Base-by-base conservation (phyloP, 2,888 invertebrate genomes). In the Drepanosiphum platanoidis region DNA sequence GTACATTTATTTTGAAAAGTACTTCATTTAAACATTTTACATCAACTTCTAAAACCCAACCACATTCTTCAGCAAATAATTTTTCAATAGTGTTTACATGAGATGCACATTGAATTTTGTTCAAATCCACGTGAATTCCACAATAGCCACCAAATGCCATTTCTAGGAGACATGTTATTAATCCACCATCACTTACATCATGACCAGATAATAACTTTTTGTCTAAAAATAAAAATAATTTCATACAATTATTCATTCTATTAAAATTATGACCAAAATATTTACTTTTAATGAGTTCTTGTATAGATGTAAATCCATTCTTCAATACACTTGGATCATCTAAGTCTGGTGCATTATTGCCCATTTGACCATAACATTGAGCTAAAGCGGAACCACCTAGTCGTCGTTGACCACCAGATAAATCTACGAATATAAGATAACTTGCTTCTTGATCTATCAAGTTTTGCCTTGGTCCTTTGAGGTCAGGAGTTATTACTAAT, bases 181-280 rank as follows among this genome's bases (percentile, higher is more conserved):
- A 91, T 46, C 99, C 99, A 34, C 99, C 99, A 91, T 99, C 99
- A 89, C 98, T 98, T 8, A 99, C 92, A 90, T 99, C 99, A 89
- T 99, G 99, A 0, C 98, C 98, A 8, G 98, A 92, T 58, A 94
- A 89, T 15, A 96, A 90, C 89, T 93, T 92, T 5, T 92, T 92
- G 88, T 93, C 94, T 94, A 89, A 75, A 90, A 89, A 1, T 15
- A 75, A n/a, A n/a, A n/a, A 52, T 77, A 32, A 64, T 80, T 27
- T 58, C 7, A 39, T 52, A n/a, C 34, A 64, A 52, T 42, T 22
- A 30, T 39, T 42, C 1, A 64, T 39, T 42, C 1, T 42, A 18
- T 72, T 72, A 3, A 46, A 58, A 3, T 70, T 13, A 71, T 27
- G 22, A 1, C 58, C n/a, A 13, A 3, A 64, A 52, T 61, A 87